Percentiles rank a stretch among this genome's conserved stretches.
Conservation (phyloP, 2,113 vertebrate species). For the Sorex fumeus region DNA sequence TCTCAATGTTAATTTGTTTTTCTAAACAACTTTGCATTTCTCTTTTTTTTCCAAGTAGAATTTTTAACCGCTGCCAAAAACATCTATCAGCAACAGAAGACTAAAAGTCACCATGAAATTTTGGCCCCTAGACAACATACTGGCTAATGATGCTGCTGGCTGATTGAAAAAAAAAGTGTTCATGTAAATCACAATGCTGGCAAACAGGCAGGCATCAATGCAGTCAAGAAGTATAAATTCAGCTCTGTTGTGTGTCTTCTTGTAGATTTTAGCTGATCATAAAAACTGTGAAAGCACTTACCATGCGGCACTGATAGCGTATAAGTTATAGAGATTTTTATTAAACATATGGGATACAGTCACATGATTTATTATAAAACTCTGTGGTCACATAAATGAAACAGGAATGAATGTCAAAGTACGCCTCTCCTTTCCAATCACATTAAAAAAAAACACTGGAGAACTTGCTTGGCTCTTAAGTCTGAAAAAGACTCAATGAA, state of each 20-base stretch:
- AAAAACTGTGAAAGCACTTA: slow-evolving; percentile 51
- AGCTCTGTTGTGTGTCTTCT: slow-evolving; percentile 37
- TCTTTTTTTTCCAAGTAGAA: neutral
- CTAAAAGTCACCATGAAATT: slow-evolving; percentile 28
- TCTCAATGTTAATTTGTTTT: slow-evolving; percentile 46
- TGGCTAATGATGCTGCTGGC: neutral
- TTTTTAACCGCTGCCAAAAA: neutral
- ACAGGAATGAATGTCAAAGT: slow-evolving; percentile 19
- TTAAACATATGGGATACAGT: slow-evolving; percentile 13
- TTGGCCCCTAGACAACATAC: neutral
- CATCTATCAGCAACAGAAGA: neutral
- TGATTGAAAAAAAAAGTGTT: neutral
- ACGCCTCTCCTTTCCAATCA: slow-evolving; percentile 41
- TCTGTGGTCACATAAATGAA: slow-evolving; percentile 12
- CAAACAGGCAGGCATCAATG: neutral
- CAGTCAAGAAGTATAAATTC: slow-evolving; percentile 48
- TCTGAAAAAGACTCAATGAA: slow-evolving; percentile 43
- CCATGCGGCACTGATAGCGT: slow-evolving; percentile 1
- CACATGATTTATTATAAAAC: slow-evolving; percentile 6
- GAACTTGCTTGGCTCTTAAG: slow-evolving; percentile 2
- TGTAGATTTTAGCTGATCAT: slow-evolving; percentile 45
- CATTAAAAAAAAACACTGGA: slow-evolving; percentile 23
- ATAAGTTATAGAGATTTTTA: slow-evolving; percentile 42
- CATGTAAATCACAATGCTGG: slow-evolving; percentile 48
- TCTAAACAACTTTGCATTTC: slow-evolving; percentile 30